A percentile compares a stretch with the other conserved stretches of the same genome.
Evolutionary conservation across 2,797 vertebrate species (phyloP).

Genomic region (Halcyon smyrnensis): DNA sequence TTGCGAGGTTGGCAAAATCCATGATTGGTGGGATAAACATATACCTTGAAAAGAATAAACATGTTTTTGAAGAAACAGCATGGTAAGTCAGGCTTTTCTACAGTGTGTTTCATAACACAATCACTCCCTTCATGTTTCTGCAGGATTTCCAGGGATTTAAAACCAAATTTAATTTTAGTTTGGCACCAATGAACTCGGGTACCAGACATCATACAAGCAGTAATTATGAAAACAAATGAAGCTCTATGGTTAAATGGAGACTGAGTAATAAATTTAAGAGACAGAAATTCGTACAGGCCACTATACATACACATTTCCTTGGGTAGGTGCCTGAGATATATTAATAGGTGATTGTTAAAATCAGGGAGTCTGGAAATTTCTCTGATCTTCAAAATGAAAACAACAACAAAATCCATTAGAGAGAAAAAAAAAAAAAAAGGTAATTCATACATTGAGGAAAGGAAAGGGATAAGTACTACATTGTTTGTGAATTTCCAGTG

Average conservation of each 20-base stretch:
- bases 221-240: conserved; percentile 62
- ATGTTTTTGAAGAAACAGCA: background rate
- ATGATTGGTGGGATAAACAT: background rate
- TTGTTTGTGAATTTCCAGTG: conserved; percentile 42
- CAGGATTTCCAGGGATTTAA: conserved; percentile 45
- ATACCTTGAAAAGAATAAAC: conserved; percentile 1
- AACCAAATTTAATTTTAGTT: conserved; percentile 62
- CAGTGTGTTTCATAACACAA: background rate
- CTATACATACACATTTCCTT: conserved; percentile 5
- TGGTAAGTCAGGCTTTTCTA: conserved; percentile 4
- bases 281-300: background rate
- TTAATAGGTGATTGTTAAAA: conserved; percentile 14
- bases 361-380: conserved; percentile 15
- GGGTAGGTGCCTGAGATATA: conserved; percentile 28
- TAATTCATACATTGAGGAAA: background rate
- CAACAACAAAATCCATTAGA: background rate
- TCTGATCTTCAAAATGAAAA: conserved; percentile 36
- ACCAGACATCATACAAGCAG: conserved; percentile 24
- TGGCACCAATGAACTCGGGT: conserved; percentile 32
- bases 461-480: conserved; percentile 30
- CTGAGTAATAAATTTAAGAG: conserved; percentile 46
- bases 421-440: background rate
- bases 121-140: conserved; percentile 29
- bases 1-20: background rate
- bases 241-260: conserved; percentile 35